These are phyloP conservation scores for Acanthosepion lycidas DNA, from an alignment of 2,888 invertebrate species.

Conservation along the genomic window DNA sequence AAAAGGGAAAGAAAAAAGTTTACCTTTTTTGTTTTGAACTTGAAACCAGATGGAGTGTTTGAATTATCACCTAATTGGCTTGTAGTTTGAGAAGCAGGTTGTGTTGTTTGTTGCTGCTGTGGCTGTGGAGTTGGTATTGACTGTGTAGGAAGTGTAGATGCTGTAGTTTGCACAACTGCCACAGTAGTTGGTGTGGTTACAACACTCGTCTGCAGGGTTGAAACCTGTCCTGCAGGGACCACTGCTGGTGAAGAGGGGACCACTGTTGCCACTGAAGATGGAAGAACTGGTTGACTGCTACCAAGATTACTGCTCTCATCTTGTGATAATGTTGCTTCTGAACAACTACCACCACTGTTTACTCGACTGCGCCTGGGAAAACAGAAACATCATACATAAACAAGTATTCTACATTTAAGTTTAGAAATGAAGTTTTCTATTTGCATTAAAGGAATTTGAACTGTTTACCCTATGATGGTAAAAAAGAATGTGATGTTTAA, in stretches of 20 bases:
- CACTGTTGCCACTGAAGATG: conserved; percentile 57
- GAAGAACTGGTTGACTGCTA: conserved; percentile 62
- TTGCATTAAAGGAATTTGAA: too few relatives aligned
- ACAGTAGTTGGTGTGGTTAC: conserved; percentile 79
- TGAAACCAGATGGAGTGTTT: conserved; percentile 78
- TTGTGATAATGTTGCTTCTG: conserved; percentile 80
- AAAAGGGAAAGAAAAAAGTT: conserved; percentile 40
- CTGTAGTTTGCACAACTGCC: conserved; percentile 82
- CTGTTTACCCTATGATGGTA: too few relatives aligned
- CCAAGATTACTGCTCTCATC: conserved; percentile 78
- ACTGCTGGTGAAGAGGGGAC: conserved; percentile 54
- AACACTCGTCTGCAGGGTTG: conserved; percentile 74
- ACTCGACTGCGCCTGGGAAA: conserved; percentile 60
- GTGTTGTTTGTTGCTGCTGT: conserved; percentile 41
- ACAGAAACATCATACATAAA: not conserved
- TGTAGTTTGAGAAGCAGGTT: conserved; percentile 47
- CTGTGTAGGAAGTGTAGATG: conserved; percentile 50
- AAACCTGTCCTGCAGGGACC: conserved; percentile 51
- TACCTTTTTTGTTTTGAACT: conserved; percentile 92
- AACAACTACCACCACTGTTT: conserved; percentile 56
- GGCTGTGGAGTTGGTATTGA: conserved; percentile 36
- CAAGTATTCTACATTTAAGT: too few relatives aligned
- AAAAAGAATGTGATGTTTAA: too few relatives aligned
- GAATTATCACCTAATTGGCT: conserved; percentile 46
- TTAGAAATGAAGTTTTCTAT: too few relatives aligned